Evolutionary conservation across 2,113 vertebrate species (phyloP).

Genomic region (Centropus unirufus): DNA sequence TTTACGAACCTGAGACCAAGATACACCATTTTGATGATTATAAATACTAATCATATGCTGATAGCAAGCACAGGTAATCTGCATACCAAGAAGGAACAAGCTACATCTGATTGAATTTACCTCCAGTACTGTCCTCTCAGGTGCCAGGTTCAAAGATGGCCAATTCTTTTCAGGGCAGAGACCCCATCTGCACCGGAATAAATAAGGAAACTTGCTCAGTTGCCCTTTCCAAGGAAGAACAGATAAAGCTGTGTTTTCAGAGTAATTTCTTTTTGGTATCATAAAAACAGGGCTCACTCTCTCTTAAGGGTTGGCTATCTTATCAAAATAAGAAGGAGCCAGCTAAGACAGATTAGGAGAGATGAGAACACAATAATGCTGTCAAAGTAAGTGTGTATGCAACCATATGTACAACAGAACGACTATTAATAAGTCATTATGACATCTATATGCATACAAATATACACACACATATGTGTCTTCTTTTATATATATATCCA

Average conservation of each 20-base stretch:
- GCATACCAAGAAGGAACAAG: not conserved
- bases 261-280: not conserved
- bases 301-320: not conserved
- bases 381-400: not conserved
- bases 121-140: not conserved
- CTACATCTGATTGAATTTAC: not conserved
- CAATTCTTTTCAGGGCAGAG: not conserved
- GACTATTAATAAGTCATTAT: not conserved
- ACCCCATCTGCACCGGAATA: not conserved
- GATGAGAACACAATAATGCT: not conserved
- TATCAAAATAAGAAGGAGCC: not conserved
- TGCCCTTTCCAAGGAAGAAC: not conserved
- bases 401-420: not conserved
- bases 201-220: not conserved
- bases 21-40: not conserved
- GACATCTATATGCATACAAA: not conserved
- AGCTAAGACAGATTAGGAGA: not conserved
- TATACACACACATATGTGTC: fast-evolving
- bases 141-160: not conserved
- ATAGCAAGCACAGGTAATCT: not conserved
- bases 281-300: not conserved
- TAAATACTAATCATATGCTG: not conserved
- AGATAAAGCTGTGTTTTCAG: not conserved
- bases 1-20: not conserved
- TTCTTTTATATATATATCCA: not conserved